phyloP scores from a whole-genome alignment of 2,888 invertebrate genomes.

The Idaea straminata region DNA sequence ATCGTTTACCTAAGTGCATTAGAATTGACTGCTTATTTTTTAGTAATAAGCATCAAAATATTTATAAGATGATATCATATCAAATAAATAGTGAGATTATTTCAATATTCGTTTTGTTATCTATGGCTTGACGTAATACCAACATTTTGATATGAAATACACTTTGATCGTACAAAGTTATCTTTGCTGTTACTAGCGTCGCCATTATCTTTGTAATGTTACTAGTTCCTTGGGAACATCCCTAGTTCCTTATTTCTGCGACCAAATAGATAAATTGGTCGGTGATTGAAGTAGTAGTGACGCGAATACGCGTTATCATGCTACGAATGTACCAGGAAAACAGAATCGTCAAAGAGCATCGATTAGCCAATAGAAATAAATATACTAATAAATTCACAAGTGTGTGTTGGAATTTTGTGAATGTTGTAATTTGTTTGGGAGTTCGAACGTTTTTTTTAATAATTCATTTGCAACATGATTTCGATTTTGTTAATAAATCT shows the following conservation, averaged over 20 bases:
- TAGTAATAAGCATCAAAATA: not conserved
- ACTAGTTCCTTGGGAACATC: not conserved
- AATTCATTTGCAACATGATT: too few relatives aligned
- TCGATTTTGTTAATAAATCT: too few relatives aligned
- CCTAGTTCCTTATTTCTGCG: not conserved
- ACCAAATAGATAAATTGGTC: not conserved
- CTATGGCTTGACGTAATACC: not conserved
- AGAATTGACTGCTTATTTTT: not conserved
- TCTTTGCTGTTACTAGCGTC: not conserved
- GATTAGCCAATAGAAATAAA: conserved; percentile 2
- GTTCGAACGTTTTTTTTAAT: too few relatives aligned
- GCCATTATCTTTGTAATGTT: not conserved
- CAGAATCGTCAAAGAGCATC: conserved; percentile 19
- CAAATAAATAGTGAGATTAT: not conserved
- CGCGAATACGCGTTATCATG: conserved; percentile 24
- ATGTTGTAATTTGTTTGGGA: too few relatives aligned
- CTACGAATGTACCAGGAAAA: conserved; percentile 29
- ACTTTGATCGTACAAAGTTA: not conserved
- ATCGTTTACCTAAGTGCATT: not conserved
- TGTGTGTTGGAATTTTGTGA: not conserved
- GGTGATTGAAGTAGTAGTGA: not conserved
- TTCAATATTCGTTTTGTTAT: not conserved
- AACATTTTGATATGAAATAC: not conserved
- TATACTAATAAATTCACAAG: not conserved
- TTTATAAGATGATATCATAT: not conserved